A percentile compares a stretch with the other conserved stretches of the same genome.
phyloP scores from a whole-genome alignment of 2,797 vertebrate genomes.

The Pachyuromys duprasi region DNA sequence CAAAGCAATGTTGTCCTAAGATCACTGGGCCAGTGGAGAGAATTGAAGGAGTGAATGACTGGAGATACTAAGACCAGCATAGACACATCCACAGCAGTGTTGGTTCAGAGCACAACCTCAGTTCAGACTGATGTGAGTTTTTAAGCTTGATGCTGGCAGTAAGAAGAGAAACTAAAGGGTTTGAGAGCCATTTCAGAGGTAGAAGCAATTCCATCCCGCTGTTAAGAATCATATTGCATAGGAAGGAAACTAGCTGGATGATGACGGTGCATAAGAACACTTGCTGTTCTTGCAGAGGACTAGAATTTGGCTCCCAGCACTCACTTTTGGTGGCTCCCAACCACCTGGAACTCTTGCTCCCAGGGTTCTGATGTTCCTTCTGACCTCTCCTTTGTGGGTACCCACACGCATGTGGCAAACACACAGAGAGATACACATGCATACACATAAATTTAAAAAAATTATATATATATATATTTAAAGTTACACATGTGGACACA shows the following conservation, averaged over 20 bases:
- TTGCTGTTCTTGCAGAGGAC: background rate
- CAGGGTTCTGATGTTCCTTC: background rate
- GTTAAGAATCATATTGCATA: background rate
- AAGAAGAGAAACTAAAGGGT: conserved; percentile 15
- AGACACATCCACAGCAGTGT: background rate
- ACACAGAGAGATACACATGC: background rate
- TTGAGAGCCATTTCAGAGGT: background rate
- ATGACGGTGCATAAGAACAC: background rate
- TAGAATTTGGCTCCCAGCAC: background rate
- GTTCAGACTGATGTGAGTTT: conserved; percentile 29
- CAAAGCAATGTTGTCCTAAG: conserved; percentile 41
- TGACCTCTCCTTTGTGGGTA: background rate
- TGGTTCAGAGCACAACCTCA: too few relatives aligned
- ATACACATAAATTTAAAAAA: background rate
- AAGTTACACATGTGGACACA: background rate
- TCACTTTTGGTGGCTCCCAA: background rate
- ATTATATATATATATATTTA: too few relatives aligned
- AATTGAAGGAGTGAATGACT: background rate
- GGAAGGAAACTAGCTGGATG: background rate
- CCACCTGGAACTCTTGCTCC: background rate
- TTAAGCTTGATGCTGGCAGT: background rate
- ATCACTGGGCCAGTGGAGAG: conserved; percentile 27
- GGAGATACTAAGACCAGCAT: conserved; percentile 25
- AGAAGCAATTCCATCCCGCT: background rate
- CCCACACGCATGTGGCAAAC: background rate